Conservation (phyloP, 2,888 invertebrate genomes). For the Ischnus inquisitorius region DNA sequence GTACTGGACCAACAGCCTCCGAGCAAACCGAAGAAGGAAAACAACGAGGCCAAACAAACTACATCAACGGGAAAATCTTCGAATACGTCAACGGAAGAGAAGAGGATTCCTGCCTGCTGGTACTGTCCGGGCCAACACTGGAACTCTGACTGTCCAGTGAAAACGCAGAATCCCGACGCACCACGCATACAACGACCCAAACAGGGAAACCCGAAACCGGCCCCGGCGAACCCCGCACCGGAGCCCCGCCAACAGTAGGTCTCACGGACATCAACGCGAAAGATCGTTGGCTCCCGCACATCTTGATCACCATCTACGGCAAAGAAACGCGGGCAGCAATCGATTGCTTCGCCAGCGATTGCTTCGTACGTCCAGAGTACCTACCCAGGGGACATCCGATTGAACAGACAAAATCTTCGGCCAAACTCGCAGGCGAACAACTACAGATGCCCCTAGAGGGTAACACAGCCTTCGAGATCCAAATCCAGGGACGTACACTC, state of each 20-base stretch:
- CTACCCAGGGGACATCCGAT: not conserved
- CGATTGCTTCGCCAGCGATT: slow-evolving; percentile 25
- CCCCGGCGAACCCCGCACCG: not conserved
- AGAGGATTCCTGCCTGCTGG: not conserved
- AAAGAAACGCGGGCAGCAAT: not conserved
- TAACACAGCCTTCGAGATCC: not conserved
- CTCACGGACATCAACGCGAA: not conserved
- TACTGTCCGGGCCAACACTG: not conserved
- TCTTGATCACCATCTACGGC: not conserved
- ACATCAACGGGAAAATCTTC: not conserved
- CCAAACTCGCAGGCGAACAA: not conserved
- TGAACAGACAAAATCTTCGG: not conserved
- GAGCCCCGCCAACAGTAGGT: slow-evolving; percentile 17
- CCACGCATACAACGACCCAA: not conserved
- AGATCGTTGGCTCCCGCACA: slow-evolving; percentile 5
- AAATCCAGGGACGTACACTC: not conserved
- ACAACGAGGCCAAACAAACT: too few species aligned
- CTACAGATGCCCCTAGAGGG: not conserved
- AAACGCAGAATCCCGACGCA: too few species aligned
- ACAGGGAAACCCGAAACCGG: slow-evolving; percentile 19
- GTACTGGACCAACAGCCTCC: not conserved
- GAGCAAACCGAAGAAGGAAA: not conserved
- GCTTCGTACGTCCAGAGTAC: not conserved
- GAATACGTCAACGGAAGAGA: not conserved
- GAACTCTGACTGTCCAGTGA: not conserved